Conservation (phyloP, 2,888 invertebrate species). For the Diplazon laetatorius region DNA sequence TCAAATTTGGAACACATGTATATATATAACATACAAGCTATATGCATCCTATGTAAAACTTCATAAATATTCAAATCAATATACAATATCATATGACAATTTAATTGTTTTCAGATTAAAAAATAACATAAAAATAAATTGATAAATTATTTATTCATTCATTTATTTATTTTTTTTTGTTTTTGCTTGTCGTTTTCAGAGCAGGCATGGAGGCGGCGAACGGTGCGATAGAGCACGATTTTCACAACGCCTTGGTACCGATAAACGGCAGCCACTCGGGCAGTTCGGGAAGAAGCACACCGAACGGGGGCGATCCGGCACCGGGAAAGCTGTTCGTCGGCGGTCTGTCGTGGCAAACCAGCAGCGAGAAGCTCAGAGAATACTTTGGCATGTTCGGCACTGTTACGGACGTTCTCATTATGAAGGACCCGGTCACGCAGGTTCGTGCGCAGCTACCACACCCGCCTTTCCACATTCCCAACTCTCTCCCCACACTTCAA, state of each 20-base stretch:
- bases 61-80: too few species aligned
- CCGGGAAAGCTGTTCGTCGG: conserved; percentile 95
- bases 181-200: too few species aligned
- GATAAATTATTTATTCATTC: too few species aligned
- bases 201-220: conserved; percentile 84
- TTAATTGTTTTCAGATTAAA: too few species aligned
- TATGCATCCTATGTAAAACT: too few species aligned
- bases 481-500: conserved; percentile 11
- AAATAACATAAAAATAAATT: too few species aligned
- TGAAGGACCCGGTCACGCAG: conserved; percentile 97
- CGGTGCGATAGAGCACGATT: conserved; percentile 84
- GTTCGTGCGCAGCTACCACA: conserved; percentile 85
- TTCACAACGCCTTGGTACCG: conserved; percentile 82
- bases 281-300: conserved; percentile 91
- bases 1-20: too few species aligned
- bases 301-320: conserved; percentile 88
- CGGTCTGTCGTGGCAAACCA: conserved; percentile 96
- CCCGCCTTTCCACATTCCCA: conserved; percentile 34
- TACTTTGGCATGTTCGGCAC: conserved; percentile 96
- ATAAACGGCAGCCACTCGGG: conserved; percentile 84
- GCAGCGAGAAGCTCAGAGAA: conserved; percentile 94
- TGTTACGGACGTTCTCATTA: conserved; percentile 95
- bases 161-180: too few species aligned
- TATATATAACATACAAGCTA: too few species aligned
- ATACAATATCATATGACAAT: too few species aligned